Evolutionary conservation across 2,113 vertebrate species (phyloP).

Genomic region (Sclerurus mexicanus): DNA sequence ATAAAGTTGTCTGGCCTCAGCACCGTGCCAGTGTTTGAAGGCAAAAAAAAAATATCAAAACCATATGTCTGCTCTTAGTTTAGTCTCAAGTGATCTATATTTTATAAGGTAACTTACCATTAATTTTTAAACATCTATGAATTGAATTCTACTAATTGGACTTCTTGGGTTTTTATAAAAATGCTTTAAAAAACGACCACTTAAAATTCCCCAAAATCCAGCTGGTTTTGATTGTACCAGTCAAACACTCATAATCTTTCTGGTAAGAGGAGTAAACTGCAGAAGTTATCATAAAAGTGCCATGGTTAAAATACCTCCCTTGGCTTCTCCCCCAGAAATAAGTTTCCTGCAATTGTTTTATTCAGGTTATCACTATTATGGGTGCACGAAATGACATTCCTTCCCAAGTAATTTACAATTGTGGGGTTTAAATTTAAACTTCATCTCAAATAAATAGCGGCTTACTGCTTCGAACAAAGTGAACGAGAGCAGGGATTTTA

Average conservation of each 20-base stretch:
- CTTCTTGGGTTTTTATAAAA: background rate
- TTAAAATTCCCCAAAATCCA: background rate
- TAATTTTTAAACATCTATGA: slow-evolving; percentile 41
- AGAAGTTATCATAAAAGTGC: background rate
- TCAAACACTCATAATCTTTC: background rate
- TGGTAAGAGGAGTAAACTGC: background rate
- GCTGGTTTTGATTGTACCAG: slow-evolving; percentile 1
- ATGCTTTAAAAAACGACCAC: background rate
- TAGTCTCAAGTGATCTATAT: slow-evolving; percentile 42
- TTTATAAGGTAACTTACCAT: slow-evolving; percentile 34
- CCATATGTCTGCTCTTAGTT: slow-evolving; percentile 16
- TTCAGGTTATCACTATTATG: background rate
- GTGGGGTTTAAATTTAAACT: background rate
- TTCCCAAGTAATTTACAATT: background rate
- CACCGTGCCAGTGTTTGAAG: background rate
- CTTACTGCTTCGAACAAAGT: background rate
- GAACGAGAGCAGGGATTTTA: background rate
- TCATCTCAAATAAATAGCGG: background rate
- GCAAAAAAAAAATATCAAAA: background rate
- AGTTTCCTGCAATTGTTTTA: background rate
- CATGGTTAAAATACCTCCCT: background rate
- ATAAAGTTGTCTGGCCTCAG: slow-evolving; percentile 21
- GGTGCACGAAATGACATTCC: background rate
- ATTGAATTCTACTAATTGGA: slow-evolving; percentile 52
- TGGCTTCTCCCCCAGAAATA: background rate